phyloP scores from a whole-genome alignment of 2,888 invertebrate genomes.

The Parochlus steinenii region DNA sequence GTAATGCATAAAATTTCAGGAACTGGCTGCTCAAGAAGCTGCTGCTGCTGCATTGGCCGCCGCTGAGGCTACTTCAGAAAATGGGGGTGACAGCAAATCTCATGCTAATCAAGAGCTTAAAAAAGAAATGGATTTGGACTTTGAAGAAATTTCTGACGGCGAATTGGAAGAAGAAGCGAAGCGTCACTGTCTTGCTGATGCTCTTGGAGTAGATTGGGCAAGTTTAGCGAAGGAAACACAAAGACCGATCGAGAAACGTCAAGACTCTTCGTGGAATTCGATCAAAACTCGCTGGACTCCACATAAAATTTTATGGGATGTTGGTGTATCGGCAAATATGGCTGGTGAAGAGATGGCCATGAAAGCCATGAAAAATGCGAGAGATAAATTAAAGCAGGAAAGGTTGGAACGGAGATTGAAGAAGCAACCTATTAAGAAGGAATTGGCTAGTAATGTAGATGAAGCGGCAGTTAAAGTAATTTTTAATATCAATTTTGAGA shows the following conservation, averaged over 20 bases:
- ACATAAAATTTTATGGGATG: slow-evolving; percentile 57
- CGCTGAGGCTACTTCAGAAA: too few relatives aligned
- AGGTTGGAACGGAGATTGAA: slow-evolving; percentile 15
- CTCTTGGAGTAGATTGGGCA: slow-evolving; percentile 92
- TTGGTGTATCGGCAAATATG: slow-evolving; percentile 64
- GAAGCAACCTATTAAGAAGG: slow-evolving; percentile 15
- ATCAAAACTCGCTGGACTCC: slow-evolving; percentile 69
- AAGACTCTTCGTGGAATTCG: slow-evolving; percentile 21
- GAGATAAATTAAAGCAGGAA: slow-evolving; percentile 21
- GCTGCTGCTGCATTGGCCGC: slow-evolving; percentile 1
- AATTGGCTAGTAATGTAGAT: slow-evolving; percentile 9
- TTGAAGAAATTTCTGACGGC: slow-evolving; percentile 81
- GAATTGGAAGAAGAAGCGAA: slow-evolving; percentile 71
- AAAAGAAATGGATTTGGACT: slow-evolving; percentile 43
- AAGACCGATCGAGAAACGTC: slow-evolving; percentile 31
- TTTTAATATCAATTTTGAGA: too few relatives aligned
- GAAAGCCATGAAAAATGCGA: slow-evolving; percentile 26
- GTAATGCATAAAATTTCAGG: too few relatives aligned
- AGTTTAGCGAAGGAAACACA: slow-evolving; percentile 65
- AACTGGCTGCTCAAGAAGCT: slow-evolving; percentile 1
- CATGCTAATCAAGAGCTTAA: slow-evolving; percentile 11
- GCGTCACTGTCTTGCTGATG: slow-evolving; percentile 60
- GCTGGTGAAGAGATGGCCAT: slow-evolving; percentile 49
- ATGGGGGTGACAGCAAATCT: slow-evolving; percentile 10
- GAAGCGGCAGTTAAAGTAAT: slow-evolving; percentile 29